Conservation (phyloP, 2,888 invertebrate genomes). For the Drosophila melanosoma region DNA sequence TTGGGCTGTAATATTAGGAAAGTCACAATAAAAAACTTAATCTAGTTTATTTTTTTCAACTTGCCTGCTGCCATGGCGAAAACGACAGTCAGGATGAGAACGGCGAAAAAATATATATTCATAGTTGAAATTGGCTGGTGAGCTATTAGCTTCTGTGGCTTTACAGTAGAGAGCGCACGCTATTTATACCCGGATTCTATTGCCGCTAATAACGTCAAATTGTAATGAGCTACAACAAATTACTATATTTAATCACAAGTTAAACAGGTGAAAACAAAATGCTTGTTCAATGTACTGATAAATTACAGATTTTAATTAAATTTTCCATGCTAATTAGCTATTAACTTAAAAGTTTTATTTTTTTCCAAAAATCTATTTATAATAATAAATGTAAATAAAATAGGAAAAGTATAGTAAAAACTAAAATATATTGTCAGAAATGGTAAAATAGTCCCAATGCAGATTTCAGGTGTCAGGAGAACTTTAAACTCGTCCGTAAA, state of each 20-base stretch:
- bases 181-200: constrained; percentile 45
- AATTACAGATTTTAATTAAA: constrained; percentile 1
- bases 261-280: constrained; percentile 27
- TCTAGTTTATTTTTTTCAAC: constrained; percentile 1
- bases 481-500: neutral
- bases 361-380: neutral
- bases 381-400: neutral
- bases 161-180: neutral
- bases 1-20: constrained; percentile 30
- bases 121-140: constrained; percentile 39
- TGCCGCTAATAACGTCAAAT: neutral
- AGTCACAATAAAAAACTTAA: neutral
- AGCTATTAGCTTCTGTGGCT: constrained; percentile 41
- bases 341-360: neutral
- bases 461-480: neutral
- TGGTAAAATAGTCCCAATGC: neutral
- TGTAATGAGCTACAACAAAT: neutral
- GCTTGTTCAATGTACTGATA: neutral
- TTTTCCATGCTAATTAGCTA: neutral
- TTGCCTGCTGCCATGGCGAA: constrained; percentile 56
- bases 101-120: constrained; percentile 52
- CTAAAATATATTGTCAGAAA: neutral
- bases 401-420: neutral
- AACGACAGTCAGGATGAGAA: constrained; percentile 55
- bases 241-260: neutral